Base-by-base conservation (phyloP, 2,113 vertebrate genomes). In the Xiphias gladius region DNA sequence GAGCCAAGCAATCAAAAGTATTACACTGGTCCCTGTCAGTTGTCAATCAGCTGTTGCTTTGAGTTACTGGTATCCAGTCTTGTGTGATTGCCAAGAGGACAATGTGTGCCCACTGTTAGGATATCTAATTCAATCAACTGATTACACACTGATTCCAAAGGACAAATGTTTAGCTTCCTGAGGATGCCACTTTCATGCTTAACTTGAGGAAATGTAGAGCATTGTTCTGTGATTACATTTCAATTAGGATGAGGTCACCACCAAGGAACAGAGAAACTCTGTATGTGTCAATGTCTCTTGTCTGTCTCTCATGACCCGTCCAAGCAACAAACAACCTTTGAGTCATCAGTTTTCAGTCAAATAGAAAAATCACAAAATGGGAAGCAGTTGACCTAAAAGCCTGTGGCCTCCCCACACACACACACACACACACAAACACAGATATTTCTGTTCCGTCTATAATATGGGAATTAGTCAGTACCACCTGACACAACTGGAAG, bases 231-330 rank as follows among this genome's bases (percentile, higher is more conserved):
- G 71, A 28, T 74, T 30, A 24, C 59, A 63, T 64, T 71, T 77
- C 9, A 71, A 35, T 61, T n/a, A 2, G 14, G 26, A 48, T 66
- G 73, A 70, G 50, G 7, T 67, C 62, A 69, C 12, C 4, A 8
- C 10, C 5, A 22, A 12, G 22, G 16, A 76, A 88, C 67, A 79
- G 13, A 77, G 76, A 73, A 64, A 77, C 55, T 67, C 30, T 46
- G 67, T 20, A 22, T 69, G 48, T 58, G 41, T 41, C 35, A 13
- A 20, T 0, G 69, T 22, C 7, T 16, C 17, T 32, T 66, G 68
- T 68, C 61, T 35, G 76, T 48, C 72, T 82, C 69, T 83, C 41
- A 41, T 87, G 86, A 87, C 71, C 68, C 24, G 48, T 35, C 5
- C 19, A 0, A 17, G 37, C 12, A 0, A 75, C 72, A 59, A 62